Percentiles rank a stretch among this genome's conserved stretches.
Evolutionary conservation across 2,888 invertebrate species (phyloP).

Genomic region (Rotaria sp.): DNA sequence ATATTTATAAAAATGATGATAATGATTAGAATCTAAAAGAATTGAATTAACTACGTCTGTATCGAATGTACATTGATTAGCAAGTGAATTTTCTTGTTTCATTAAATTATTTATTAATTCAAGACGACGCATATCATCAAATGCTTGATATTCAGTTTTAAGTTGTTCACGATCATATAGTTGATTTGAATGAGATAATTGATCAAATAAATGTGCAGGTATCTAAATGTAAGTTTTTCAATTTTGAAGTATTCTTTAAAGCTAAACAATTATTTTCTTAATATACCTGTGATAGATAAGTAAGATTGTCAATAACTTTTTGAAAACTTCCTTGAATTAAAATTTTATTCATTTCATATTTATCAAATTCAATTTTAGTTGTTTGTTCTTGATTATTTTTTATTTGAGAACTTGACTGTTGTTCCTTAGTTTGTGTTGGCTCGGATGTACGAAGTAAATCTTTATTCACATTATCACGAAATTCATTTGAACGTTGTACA

Average conservation of each 20-base stretch:
- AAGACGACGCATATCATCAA: neutral
- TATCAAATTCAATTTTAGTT: neutral
- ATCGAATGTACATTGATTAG: neutral
- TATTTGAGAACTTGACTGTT: neutral
- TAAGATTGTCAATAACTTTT: neutral
- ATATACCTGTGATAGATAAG: neutral
- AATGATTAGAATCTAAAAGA: neutral
- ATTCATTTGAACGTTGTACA: neutral
- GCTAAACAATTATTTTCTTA: too few relatives aligned
- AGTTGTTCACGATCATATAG: neutral
- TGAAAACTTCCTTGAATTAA: neutral
- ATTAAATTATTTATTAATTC: constrained; percentile 21
- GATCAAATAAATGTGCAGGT: neutral
- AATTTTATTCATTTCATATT: neutral
- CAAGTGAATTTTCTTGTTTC: neutral
- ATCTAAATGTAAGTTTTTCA: too few relatives aligned
- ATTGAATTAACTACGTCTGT: neutral
- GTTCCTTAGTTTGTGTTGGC: neutral
- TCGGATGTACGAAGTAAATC: neutral
- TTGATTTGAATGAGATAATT: neutral
- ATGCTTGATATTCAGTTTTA: neutral
- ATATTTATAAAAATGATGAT: constrained; percentile 13
- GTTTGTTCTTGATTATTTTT: neutral
- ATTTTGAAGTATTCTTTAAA: too few relatives aligned
- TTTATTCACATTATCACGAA: neutral